These are phyloP conservation scores for Nycteola revayana DNA, from an alignment of 2,888 invertebrate genomes.

Conservation along the genomic window DNA sequence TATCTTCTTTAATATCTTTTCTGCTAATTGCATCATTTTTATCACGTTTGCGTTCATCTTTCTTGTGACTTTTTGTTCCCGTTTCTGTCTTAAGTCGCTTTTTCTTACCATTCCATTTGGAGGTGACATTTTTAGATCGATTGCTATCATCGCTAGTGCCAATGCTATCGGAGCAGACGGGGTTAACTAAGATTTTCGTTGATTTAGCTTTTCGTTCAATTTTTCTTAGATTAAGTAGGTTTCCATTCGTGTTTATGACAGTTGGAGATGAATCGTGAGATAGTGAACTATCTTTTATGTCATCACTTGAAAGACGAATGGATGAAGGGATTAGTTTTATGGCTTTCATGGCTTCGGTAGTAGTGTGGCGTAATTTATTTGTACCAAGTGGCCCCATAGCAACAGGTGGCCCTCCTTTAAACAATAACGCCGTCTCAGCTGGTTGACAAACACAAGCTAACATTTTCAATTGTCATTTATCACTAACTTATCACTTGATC, in stretches of 20 bases:
- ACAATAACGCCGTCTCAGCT: constrained; percentile 79
- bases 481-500: constrained; percentile 61
- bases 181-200: constrained; percentile 76
- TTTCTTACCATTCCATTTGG: constrained; percentile 75
- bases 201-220: constrained; percentile 74
- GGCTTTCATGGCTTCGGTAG: constrained; percentile 58
- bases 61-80: constrained; percentile 41
- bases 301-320: constrained; percentile 53
- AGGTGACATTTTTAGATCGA: constrained; percentile 56
- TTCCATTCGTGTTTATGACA: constrained; percentile 57
- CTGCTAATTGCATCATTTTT: constrained; percentile 62
- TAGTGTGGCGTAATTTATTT: constrained; percentile 63
- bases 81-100: constrained; percentile 65
- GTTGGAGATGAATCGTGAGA: constrained; percentile 61
- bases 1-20: constrained; percentile 62
- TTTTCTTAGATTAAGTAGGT: constrained; percentile 66
- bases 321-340: constrained; percentile 57
- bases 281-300: constrained; percentile 54
- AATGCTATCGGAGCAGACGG: constrained; percentile 68
- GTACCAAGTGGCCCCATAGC: constrained; percentile 79
- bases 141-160: constrained; percentile 70
- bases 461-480: constrained; percentile 76
- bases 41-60: constrained; percentile 43
- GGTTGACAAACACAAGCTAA: constrained; percentile 87
- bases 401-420: constrained; percentile 77